Evolutionary conservation across 1,140 invertebrate species (phyloP).

Genomic region (Lysiphlebus fabarum): DNA sequence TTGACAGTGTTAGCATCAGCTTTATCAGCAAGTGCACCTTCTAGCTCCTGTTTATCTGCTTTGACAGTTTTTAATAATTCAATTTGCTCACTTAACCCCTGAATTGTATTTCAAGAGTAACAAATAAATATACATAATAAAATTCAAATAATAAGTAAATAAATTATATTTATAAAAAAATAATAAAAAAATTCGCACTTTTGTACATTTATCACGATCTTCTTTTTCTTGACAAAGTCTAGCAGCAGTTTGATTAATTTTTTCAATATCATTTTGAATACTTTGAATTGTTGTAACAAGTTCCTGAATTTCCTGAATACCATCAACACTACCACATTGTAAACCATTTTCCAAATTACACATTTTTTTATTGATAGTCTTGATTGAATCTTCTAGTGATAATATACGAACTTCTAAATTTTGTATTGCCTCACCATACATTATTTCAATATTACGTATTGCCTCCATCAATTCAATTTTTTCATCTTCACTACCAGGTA

Average conservation of each 20-base stretch:
- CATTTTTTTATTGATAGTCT: conserved; percentile 37
- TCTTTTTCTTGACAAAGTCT: conserved; percentile 46
- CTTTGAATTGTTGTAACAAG: conserved; percentile 40
- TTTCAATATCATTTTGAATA: conserved; percentile 46
- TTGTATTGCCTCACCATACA: conserved; percentile 33
- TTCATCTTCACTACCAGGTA: not conserved
- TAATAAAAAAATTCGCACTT: conserved; percentile 25
- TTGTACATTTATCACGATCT: conserved; percentile 29
- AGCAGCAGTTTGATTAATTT: conserved; percentile 36
- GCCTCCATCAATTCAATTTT: conserved; percentile 11
- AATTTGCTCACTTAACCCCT: conserved; percentile 58
- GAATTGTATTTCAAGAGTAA: conserved; percentile 10
- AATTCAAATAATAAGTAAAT: no score
- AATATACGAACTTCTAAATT: conserved; percentile 13
- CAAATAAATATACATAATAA: not conserved
- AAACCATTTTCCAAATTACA: not conserved
- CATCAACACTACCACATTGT: not conserved
- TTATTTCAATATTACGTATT: conserved; percentile 33
- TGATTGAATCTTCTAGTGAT: conserved; percentile 35
- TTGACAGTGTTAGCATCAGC: conserved; percentile 64
- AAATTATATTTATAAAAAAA: conserved; percentile 1
- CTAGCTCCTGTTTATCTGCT: conserved; percentile 65
- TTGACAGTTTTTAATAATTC: conserved; percentile 58
- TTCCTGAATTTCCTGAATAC: conserved; percentile 29
- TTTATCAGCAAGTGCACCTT: conserved; percentile 68